Evolutionary conservation across 2,888 invertebrate genomes (phyloP).

Genomic region (Acanthoscelides obtectus): DNA sequence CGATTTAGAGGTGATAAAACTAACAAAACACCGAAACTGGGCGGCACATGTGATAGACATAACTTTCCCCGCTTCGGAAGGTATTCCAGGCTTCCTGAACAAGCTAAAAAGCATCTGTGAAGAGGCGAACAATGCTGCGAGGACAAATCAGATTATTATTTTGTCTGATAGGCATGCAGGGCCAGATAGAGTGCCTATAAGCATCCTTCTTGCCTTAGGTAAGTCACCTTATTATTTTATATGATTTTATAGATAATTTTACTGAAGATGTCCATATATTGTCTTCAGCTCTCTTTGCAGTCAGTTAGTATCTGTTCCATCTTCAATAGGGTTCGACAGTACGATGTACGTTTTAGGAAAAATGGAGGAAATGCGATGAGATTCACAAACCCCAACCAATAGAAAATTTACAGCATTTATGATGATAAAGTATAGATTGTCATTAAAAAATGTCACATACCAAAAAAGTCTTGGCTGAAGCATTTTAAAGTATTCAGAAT

Average conservation of each 20-base stretch:
- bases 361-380: no score
- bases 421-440: no score
- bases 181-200: conserved; percentile 64
- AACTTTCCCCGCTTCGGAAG: conserved; percentile 75
- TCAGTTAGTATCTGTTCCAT: no score
- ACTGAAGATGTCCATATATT: no score
- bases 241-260: background rate
- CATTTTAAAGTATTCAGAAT: no score
- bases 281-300: no score
- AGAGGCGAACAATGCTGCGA: conserved; percentile 70
- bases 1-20: conserved; percentile 84
- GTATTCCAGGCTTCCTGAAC: conserved; percentile 59
- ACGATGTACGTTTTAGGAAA: no score
- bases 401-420: no score
- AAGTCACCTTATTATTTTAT: conserved; percentile 6
- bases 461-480: no score
- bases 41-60: conserved; percentile 76
- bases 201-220: conserved; percentile 77
- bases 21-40: conserved; percentile 84
- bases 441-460: no score
- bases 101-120: conserved; percentile 76
- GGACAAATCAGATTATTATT: conserved; percentile 72
- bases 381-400: no score
- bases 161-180: conserved; percentile 75
- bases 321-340: no score